Base-by-base conservation (phyloP, 2,797 vertebrate genomes). In the Microctenopoma lineatum region DNA sequence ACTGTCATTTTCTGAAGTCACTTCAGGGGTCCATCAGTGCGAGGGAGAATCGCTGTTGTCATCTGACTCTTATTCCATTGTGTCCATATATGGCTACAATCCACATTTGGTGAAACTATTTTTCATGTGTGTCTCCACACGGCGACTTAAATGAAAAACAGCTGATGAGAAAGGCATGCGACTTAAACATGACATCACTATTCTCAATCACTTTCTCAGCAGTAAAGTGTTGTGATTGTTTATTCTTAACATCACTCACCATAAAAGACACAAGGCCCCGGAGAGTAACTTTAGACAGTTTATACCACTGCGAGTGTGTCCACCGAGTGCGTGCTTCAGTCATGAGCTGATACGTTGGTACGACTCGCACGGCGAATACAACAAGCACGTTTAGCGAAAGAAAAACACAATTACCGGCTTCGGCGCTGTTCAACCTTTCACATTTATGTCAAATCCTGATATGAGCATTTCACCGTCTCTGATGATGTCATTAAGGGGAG, bases 161-260 rank as follows among this genome's bases (percentile, higher is more conserved):
- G 87, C 90, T 91, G 90, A 92, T 79, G 77, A 59, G 52, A 79
- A 84, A 90, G 75, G 76, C 81, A 77, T 45, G 81, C 65, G 79
- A 85, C 80, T 82, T 89, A 90, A 89, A 89, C 73, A 89, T 93
- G 82, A 93, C 84, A 84, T 91, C 86, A 91, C 75, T 64, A 58
- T 29, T 78, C 56, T 73, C 61, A 65, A 70, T 89, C 83, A 79
- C 66, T 83, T 73, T 75, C 73, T 69, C 69, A 38, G 75, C 66
- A 62, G 44, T 5, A 3, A 52, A 69, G 62, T 8, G 57, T 68
- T 84, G 44, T 75, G 69, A 83, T 78, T 83, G 79, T 90, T 88
- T 83, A 76, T 80, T 60, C 70, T 77, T 59, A 5, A 59, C 66
- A 75, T 84, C 82, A 74, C 52, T 82, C 74, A 77, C 64, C 57